These are phyloP conservation scores for Trachops cirrhosus DNA, from an alignment of 2,797 vertebrate species.

Conservation along the genomic window DNA sequence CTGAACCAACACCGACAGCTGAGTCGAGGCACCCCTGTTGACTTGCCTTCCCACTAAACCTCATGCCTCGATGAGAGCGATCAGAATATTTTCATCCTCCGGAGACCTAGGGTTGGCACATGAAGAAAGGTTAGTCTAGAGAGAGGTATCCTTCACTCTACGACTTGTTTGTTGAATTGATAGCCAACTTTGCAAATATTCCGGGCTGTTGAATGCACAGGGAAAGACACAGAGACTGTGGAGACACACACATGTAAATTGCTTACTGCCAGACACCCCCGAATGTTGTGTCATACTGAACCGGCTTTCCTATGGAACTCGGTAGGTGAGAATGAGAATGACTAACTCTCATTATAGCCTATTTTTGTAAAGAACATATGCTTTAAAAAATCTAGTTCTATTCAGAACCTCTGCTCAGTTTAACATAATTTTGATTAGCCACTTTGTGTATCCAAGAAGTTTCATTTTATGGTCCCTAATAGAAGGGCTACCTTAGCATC, in stretches of 20 bases:
- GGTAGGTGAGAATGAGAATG: background rate
- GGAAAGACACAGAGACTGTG: background rate
- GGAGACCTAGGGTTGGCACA: background rate
- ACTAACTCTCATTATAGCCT: background rate
- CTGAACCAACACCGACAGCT: no score
- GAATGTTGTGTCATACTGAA: background rate
- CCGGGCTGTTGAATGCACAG: background rate
- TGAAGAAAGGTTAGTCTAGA: background rate
- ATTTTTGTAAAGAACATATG: conserved; percentile 8
- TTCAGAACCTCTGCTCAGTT: background rate
- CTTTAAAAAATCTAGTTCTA: background rate
- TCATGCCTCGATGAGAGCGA: background rate
- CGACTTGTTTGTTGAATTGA: conserved; percentile 21
- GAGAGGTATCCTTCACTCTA: background rate
- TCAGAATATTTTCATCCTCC: background rate
- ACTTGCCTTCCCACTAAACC: background rate
- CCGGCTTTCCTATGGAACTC: background rate
- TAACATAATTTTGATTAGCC: background rate
- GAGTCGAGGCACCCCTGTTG: background rate
- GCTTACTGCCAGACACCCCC: background rate
- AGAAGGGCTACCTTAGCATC: background rate
- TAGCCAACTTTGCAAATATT: conserved; percentile 2
- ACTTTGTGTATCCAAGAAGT: background rate
- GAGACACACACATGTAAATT: background rate
- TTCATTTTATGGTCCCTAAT: background rate